Base-by-base conservation (phyloP, 2,797 vertebrate genomes). In the Anomalospiza imberbis region DNA sequence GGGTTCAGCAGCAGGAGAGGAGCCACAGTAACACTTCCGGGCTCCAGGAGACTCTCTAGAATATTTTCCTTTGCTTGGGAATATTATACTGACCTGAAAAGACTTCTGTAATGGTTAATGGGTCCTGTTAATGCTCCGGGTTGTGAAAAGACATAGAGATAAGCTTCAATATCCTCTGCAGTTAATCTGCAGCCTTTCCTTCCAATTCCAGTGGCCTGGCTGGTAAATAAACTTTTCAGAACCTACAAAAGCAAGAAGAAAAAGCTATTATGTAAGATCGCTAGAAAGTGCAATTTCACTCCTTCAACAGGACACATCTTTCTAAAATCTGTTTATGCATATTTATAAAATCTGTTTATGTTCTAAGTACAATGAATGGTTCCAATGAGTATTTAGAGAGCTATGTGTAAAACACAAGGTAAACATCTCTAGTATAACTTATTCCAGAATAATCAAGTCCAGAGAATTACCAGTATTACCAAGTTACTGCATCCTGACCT, bases 61-160 rank as follows among this genome's bases (percentile, higher is more conserved):
- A 77, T 79, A 68, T 85, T 85, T 91, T 91, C 45, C 84, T 94
- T 67, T 67, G 36, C 25, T 47, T 77, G 42, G 72, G 58, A 91
- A 70, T 34, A 44, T 87, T 87, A 47, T 38, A 96, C 97, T 97
- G 51, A 99, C 99, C 99, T 99, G 98, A 99, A 99, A 89, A 99
- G 98, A 96, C 98, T 99, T 97, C 99, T 98, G 97, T 98, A 99
- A 91, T 99, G 99, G 97, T 99, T 99, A 93, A 99, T 98, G 74
- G 99, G 99, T 83, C 99, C 99, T 8, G 98, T 99, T 92, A 99
- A 97, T 61, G 99, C 99, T 94, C 99, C 99, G 1, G 99, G 99
- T 97, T 99, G 99, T 44, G 99, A 99, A 91, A 99, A 98, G 44
- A 98, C 98, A 53, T 99, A 99, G 86, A 99, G 96, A 77, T 99